Conservation (phyloP, 2,888 invertebrate species). For the Brenthis ino region DNA sequence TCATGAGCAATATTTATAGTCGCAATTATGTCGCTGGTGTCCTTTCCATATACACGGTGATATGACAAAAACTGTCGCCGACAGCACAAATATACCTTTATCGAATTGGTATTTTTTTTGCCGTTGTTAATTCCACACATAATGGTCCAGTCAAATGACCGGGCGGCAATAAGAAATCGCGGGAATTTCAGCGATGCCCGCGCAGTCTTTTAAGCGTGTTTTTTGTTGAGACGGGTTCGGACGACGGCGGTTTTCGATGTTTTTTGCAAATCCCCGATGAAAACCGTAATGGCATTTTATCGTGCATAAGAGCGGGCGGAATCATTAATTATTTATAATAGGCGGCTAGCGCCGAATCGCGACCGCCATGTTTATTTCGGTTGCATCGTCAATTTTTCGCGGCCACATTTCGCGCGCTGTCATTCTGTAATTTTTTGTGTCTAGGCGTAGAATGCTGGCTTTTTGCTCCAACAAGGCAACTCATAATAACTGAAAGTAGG, state of each 20-base stretch:
- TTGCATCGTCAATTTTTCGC: constrained; percentile 53
- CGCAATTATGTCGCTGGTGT: constrained; percentile 60
- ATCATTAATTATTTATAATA: constrained; percentile 83
- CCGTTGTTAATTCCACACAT: constrained; percentile 78
- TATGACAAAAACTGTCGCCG: constrained; percentile 69
- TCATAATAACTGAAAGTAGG: constrained; percentile 34
- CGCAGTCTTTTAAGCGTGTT: constrained; percentile 73
- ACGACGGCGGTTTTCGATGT: constrained; percentile 69
- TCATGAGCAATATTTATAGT: constrained; percentile 77
- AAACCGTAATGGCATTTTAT: constrained; percentile 83
- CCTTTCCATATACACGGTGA: constrained; percentile 64
- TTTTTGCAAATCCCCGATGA: constrained; percentile 77
- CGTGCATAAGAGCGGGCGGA: constrained; percentile 79
- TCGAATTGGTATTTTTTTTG: constrained; percentile 73
- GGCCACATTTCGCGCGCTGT: constrained; percentile 51
- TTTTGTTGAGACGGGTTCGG: constrained; percentile 69
- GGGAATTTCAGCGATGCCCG: constrained; percentile 79
- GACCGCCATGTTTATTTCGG: constrained; percentile 63
- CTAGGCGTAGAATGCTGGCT: constrained; percentile 30
- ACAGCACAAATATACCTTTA: constrained; percentile 72
- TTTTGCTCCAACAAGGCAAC: constrained; percentile 24
- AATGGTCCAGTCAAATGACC: constrained; percentile 80
- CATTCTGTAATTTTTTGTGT: constrained; percentile 33
- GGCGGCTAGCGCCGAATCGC: constrained; percentile 75
- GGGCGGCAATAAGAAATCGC: constrained; percentile 72